A percentile compares a stretch with the other conserved stretches of the same genome.
Evolutionary conservation across 2,888 invertebrate species (phyloP).

Genomic region (Spatulosminthurus flaviceps): DNA sequence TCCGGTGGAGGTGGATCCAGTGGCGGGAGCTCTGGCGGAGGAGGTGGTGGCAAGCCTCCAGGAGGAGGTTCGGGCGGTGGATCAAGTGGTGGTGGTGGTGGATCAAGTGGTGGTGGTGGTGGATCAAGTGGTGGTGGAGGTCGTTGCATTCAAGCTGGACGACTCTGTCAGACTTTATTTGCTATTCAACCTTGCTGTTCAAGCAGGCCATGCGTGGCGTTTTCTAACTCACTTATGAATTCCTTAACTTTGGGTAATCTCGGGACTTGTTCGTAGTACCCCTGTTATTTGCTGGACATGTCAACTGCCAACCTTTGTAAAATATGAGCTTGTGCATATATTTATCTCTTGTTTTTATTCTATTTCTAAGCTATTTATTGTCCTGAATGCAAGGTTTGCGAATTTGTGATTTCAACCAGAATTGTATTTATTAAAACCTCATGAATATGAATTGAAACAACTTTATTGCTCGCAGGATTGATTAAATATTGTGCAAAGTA

Average conservation of each 20-base stretch:
- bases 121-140: background rate
- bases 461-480: too few relatives aligned
- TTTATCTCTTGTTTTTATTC: too few relatives aligned
- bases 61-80: background rate
- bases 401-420: too few relatives aligned
- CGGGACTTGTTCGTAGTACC: slow-evolving; percentile 14
- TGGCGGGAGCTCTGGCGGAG: background rate
- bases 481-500: too few relatives aligned
- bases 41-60: background rate
- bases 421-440: too few relatives aligned
- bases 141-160: background rate
- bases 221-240: background rate
- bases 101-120: background rate
- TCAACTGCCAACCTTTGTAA: too few relatives aligned
- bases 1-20: background rate
- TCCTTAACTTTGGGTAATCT: slow-evolving; percentile 1
- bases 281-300: too few relatives aligned
- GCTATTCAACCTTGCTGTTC: background rate
- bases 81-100: background rate
- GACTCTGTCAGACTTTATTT: slow-evolving; percentile 6
- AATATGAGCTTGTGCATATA: too few relatives aligned
- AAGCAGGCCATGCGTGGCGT: background rate
- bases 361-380: too few relatives aligned
- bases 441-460: too few relatives aligned
- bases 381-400: too few relatives aligned